These are phyloP conservation scores for Poeciliopsis retropinna DNA, from an alignment of 2,113 vertebrate species.

Conservation along the genomic window DNA sequence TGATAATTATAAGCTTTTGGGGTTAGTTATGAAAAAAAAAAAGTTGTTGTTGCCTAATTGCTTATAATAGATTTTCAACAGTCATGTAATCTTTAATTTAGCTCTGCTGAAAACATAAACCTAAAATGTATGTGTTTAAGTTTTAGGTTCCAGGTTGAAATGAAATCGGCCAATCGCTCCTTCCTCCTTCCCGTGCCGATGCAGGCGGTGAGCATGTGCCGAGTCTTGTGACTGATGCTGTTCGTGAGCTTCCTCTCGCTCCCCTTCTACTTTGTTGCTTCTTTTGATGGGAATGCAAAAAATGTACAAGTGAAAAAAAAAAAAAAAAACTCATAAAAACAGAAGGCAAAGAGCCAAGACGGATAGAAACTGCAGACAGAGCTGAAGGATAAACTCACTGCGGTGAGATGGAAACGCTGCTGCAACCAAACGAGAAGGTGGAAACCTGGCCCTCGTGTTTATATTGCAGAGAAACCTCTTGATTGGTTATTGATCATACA, in stretches of 20 bases:
- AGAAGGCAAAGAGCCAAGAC: not conserved
- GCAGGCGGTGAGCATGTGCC: conserved; percentile 38
- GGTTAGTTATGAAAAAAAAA: not conserved
- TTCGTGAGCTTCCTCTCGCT: conserved; percentile 30
- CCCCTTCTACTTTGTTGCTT: not conserved
- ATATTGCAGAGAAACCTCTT: conserved; percentile 34
- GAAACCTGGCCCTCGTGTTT: not conserved
- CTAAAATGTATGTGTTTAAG: not conserved
- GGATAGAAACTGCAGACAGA: not conserved
- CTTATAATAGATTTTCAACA: not conserved
- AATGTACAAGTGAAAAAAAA: not conserved
- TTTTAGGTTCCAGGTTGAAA: not conserved
- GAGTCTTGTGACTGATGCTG: conserved; percentile 44
- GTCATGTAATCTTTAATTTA: not conserved
- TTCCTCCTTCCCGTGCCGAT: conserved; percentile 1
- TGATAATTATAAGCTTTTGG: conserved; percentile 7
- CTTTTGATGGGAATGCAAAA: not conserved
- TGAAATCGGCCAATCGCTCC: not conserved
- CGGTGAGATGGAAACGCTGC: not conserved
- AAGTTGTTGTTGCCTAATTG: not conserved
- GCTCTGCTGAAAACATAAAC: not conserved
- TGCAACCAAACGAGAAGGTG: not conserved
- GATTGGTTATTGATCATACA: conserved; percentile 41
- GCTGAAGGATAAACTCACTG: not conserved
- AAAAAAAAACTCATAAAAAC: not conserved